Evolutionary conservation across 2,888 invertebrate species (phyloP).

Genomic region (Drosophila neonasuta): DNA sequence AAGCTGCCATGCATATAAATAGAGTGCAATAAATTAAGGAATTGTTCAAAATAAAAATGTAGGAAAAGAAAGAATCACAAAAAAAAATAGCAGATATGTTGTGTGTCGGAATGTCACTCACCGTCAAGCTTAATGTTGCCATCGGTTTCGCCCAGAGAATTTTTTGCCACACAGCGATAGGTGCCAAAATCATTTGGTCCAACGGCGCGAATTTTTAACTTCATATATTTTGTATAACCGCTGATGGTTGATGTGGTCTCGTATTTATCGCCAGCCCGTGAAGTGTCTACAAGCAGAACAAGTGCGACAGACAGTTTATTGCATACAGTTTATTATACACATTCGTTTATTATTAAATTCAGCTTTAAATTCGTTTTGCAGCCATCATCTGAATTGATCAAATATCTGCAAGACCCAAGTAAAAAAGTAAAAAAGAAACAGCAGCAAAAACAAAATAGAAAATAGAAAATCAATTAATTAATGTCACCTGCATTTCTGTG

Average conservation of each 20-base stretch:
- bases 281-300: conserved; percentile 83
- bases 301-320: conserved; percentile 17
- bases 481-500: conserved; percentile 68
- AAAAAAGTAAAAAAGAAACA: conserved; percentile 18
- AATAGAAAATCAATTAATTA: conserved; percentile 73
- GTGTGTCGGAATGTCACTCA: conserved; percentile 82
- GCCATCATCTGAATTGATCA: conserved; percentile 5
- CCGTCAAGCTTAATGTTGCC: conserved; percentile 94
- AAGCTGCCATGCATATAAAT: conserved; percentile 16
- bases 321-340: too few species aligned
- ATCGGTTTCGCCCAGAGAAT: conserved; percentile 94
- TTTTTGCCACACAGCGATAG: conserved; percentile 95
- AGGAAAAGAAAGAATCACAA: neutral
- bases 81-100: neutral
- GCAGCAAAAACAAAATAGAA: too few species aligned
- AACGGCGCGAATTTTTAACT: conserved; percentile 92
- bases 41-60: conserved; percentile 7
- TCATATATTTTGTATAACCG: conserved; percentile 95
- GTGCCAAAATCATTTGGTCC: conserved; percentile 91
- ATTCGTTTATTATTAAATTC: conserved; percentile 11
- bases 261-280: conserved; percentile 92
- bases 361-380: conserved; percentile 32
- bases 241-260: conserved; percentile 91
- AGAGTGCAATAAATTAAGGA: conserved; percentile 43
- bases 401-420: neutral